A percentile compares a stretch with the other conserved stretches of the same genome.
These are phyloP conservation scores for Drosophila yakuba DNA, from an alignment of 1,140 invertebrate genomes.

Conservation along the genomic window DNA sequence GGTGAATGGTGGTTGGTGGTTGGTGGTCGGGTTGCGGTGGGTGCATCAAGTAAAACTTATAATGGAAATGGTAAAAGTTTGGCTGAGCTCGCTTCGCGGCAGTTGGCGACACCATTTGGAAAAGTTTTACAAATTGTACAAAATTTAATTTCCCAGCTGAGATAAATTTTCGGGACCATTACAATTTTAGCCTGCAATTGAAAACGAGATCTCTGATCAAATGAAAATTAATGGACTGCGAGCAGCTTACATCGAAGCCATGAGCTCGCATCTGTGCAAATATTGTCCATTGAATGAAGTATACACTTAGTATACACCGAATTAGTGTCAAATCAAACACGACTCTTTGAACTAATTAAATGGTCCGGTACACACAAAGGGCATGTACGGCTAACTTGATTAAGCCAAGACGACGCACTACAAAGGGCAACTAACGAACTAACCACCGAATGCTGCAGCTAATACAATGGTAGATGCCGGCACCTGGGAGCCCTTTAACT, in stretches of 20 bases:
- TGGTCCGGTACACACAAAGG: conserved; percentile 23
- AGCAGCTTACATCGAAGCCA: background rate
- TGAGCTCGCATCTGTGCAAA: background rate
- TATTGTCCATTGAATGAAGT: conserved; percentile 21
- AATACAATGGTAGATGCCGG: conserved; percentile 45
- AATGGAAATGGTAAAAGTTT: conserved; percentile 76
- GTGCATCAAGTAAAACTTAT: conserved; percentile 57
- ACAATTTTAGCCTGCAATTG: conserved; percentile 44
- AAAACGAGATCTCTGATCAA: conserved; percentile 35
- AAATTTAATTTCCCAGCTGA: conserved; percentile 51
- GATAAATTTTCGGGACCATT: conserved; percentile 59
- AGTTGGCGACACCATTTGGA: conserved; percentile 69
- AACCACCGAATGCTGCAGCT: conserved; percentile 63
- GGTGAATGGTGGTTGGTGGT: background rate
- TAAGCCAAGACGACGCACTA: conserved; percentile 48
- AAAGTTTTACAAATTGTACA: conserved; percentile 71
- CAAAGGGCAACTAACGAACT: conserved; percentile 49
- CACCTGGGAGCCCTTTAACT: conserved; percentile 22
- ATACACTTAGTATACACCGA: conserved; percentile 39
- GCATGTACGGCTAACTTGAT: conserved; percentile 52
- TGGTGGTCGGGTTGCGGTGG: conserved; percentile 9
- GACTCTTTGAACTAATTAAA: conserved; percentile 72
- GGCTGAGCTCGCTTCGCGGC: conserved; percentile 37
- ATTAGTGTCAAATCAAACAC: conserved; percentile 72
- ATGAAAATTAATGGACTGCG: conserved; percentile 38